Evolutionary conservation across 2,888 invertebrate genomes (phyloP).

Genomic region (Synanthedon andrenaeformis): DNA sequence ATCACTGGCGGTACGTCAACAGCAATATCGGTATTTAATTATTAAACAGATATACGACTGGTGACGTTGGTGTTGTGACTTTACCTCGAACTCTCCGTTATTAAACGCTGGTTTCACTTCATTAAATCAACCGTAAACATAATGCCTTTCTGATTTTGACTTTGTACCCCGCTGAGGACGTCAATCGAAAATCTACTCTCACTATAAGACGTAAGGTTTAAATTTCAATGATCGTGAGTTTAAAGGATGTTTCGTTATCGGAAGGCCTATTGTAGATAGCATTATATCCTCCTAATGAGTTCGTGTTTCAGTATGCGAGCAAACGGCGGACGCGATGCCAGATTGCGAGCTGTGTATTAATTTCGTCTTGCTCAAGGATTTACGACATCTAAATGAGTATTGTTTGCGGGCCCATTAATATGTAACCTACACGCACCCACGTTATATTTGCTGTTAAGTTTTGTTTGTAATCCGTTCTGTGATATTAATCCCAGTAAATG

Average conservation of each 20-base stretch:
- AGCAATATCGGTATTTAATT: background rate
- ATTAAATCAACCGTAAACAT: conserved; percentile 15
- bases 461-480: too few species aligned
- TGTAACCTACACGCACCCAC: conserved; percentile 3
- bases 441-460: too few species aligned
- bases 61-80: conserved; percentile 5
- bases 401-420: conserved; percentile 10
- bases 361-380: conserved; percentile 6
- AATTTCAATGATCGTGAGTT: background rate
- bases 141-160: conserved; percentile 5
- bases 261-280: conserved; percentile 16
- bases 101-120: conserved; percentile 14
- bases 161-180: background rate
- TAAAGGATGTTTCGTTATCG: conserved; percentile 10
- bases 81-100: conserved; percentile 10
- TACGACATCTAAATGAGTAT: conserved; percentile 8
- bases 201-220: background rate
- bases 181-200: background rate
- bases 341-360: conserved; percentile 5
- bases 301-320: conserved; percentile 17
- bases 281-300: conserved; percentile 23
- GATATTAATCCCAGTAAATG: too few species aligned
- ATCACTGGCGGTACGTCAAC: background rate
- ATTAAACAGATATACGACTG: conserved; percentile 2
- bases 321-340: conserved; percentile 9